phyloP scores from a whole-genome alignment of 2,113 vertebrate species.

The Brachyhypopomus occidentalis region DNA sequence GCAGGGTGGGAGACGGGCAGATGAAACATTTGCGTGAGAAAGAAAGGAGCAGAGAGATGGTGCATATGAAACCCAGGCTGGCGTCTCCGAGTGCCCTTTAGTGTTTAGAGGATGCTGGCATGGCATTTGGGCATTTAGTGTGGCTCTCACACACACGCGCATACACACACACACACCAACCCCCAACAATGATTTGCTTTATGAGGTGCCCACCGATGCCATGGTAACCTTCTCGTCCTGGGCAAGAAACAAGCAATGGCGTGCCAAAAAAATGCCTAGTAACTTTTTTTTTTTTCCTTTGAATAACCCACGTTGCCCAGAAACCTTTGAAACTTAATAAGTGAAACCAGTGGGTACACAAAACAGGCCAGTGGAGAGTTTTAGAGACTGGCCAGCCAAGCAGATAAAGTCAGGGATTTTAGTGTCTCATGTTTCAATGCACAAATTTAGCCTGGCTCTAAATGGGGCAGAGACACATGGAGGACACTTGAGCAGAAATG shows the following conservation, averaged over 20 bases:
- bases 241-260: constrained; percentile 70
- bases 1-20: constrained; percentile 50
- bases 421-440: constrained; percentile 64
- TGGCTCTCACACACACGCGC: constrained; percentile 57
- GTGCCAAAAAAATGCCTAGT: constrained; percentile 81
- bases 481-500: neutral
- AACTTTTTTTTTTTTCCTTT: constrained; percentile 64
- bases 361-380: constrained; percentile 65
- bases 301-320: constrained; percentile 76
- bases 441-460: constrained; percentile 58
- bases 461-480: neutral
- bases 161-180: constrained; percentile 58
- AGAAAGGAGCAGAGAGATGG: constrained; percentile 47
- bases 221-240: constrained; percentile 82
- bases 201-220: constrained; percentile 81
- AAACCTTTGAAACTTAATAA: constrained; percentile 83
- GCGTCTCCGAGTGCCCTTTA: constrained; percentile 61
- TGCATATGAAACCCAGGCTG: constrained; percentile 64
- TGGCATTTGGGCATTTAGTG: constrained; percentile 70
- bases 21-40: constrained; percentile 47
- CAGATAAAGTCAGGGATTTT: constrained; percentile 56
- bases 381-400: constrained; percentile 40
- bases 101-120: constrained; percentile 78
- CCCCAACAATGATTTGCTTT: constrained; percentile 81
- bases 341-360: constrained; percentile 78